phyloP scores from a whole-genome alignment of 2,797 vertebrate genomes.

The Channallabes apus region DNA sequence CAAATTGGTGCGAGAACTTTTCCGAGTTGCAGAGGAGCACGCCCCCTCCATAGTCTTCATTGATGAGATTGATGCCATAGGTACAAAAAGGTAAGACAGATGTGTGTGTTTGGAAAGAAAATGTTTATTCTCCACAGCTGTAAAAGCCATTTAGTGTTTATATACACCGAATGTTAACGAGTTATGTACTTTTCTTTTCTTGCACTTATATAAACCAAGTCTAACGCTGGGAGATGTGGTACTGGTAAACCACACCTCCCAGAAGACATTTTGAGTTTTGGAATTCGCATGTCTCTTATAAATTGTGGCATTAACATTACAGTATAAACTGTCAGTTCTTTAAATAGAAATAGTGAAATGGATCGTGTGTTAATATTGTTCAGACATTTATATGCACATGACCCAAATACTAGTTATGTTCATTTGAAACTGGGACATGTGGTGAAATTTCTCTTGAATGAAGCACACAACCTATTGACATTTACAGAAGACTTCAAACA shows the following conservation, averaged over 20 bases:
- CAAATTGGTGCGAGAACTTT: constrained; percentile 82
- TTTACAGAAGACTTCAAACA: too few relatives aligned
- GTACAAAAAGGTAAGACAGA: constrained; percentile 80
- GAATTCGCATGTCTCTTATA: not conserved
- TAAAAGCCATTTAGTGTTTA: not conserved
- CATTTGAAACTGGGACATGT: too few relatives aligned
- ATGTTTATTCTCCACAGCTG: not conserved
- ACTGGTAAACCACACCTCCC: too few relatives aligned
- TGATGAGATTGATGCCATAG: constrained; percentile 86
- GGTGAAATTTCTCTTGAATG: too few relatives aligned
- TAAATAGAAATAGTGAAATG: not conserved
- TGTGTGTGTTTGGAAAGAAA: not conserved
- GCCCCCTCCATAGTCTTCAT: constrained; percentile 87
- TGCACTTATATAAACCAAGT: not conserved
- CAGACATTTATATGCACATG: not conserved
- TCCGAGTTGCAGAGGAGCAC: constrained; percentile 83
- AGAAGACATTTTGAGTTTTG: not conserved
- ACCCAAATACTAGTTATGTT: not conserved
- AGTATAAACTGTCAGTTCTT: not conserved
- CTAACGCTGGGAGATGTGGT: not conserved
- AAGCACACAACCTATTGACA: too few relatives aligned
- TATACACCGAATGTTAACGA: not conserved
- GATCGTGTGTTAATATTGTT: not conserved
- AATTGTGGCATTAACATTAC: not conserved
- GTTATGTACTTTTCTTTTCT: not conserved